Conservation (phyloP, 2,888 invertebrate species). For the Drepana falcataria region DNA sequence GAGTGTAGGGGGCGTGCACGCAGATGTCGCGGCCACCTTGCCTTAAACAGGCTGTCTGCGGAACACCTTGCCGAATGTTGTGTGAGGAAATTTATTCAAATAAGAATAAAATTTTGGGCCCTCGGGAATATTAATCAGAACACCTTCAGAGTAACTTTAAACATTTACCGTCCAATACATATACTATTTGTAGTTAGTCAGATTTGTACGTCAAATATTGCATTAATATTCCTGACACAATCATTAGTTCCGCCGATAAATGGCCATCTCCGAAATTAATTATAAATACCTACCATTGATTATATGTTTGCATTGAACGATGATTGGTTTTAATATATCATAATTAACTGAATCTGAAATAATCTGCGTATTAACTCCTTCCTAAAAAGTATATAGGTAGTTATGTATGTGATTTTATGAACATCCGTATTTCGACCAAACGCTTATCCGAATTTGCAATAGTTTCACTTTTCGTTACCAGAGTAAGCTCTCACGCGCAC, state of each 20-base stretch:
- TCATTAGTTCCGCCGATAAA: slow-evolving; percentile 24
- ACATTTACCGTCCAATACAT: too few relatives aligned
- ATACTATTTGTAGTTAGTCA: not conserved
- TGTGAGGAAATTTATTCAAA: slow-evolving; percentile 8
- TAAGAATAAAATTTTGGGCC: not conserved
- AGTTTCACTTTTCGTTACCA: slow-evolving; percentile 25
- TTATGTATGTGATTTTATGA: too few relatives aligned
- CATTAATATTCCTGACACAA: slow-evolving; percentile 30
- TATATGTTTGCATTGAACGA: too few relatives aligned
- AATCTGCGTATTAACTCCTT: too few relatives aligned
- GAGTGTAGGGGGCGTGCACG: slow-evolving; percentile 23
- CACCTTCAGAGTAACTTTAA: too few relatives aligned
- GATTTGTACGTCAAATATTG: slow-evolving; percentile 9
- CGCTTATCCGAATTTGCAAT: not conserved
- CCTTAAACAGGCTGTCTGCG: slow-evolving; percentile 17
- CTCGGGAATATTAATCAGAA: too few relatives aligned
- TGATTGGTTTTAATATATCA: too few relatives aligned
- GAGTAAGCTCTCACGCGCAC: slow-evolving; percentile 17
- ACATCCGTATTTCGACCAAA: not conserved
- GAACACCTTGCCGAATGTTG: slow-evolving; percentile 52
- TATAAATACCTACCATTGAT: slow-evolving; percentile 1
- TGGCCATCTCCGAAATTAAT: slow-evolving; percentile 20
- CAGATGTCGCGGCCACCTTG: slow-evolving; percentile 66
- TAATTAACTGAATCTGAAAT: too few relatives aligned
- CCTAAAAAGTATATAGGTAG: too few relatives aligned